Conservation (phyloP, 2,797 vertebrate species). For the Melopsittacus undulatus region DNA sequence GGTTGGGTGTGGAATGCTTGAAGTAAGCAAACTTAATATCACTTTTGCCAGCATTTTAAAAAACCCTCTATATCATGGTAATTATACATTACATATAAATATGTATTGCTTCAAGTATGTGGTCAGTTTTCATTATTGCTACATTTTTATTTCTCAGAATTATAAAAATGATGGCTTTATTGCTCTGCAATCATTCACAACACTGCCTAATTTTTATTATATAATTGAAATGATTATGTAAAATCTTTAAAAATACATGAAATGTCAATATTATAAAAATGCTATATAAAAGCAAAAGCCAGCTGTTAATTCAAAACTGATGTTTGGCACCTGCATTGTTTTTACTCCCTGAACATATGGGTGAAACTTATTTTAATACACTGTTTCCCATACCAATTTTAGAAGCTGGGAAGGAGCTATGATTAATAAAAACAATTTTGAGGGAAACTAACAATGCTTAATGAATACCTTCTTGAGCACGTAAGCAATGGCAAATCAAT, state of each 20-base stretch:
- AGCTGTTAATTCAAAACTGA: background rate
- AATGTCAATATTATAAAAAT: background rate
- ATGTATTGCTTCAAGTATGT: background rate
- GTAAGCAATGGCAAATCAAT: constrained; percentile 51
- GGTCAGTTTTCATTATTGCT: background rate
- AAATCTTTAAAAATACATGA: background rate
- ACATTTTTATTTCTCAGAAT: background rate
- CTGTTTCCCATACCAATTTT: constrained; percentile 21
- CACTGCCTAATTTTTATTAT: background rate
- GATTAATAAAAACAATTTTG: constrained; percentile 53
- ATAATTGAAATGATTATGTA: background rate
- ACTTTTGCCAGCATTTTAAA: background rate
- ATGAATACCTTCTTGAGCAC: constrained; percentile 40
- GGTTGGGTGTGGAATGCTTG: background rate
- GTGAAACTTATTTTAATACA: constrained; percentile 18
- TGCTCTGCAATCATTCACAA: background rate
- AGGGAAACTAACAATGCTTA: constrained; percentile 18
- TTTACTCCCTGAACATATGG: constrained; percentile 2
- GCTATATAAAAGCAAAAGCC: background rate
- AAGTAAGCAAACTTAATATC: background rate
- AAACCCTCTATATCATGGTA: background rate
- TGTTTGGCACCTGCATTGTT: background rate
- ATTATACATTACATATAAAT: background rate
- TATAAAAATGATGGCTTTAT: background rate
- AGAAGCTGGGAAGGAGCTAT: constrained; percentile 1